Base-by-base conservation (phyloP, 2,113 vertebrate genomes). In the Actinemys pallida region DNA sequence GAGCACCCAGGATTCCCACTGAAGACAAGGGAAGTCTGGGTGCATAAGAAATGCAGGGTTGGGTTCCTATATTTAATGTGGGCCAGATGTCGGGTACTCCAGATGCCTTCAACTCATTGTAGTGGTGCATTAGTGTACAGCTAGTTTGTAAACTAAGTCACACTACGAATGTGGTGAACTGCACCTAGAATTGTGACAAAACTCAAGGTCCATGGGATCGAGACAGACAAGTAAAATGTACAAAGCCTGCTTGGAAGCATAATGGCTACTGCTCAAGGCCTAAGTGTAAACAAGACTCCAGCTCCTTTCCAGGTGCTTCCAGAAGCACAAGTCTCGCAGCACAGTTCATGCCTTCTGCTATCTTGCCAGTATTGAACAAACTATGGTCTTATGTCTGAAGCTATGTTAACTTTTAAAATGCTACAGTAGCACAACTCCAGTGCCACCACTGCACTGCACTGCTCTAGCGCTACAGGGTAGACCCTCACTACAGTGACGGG, bases 211-310 rank as follows among this genome's bases (percentile, higher is more conserved):
- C 53, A 57, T 42, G 8, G 16, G 45, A 16, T 29, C 31, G 27
- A 35, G 72, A 59, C 22, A 14, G 83, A 85, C 39, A 84, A 53
- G 29, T 35, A 52, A 57, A 14, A 9, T 31, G 45, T 53, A 81
- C 22, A 56, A 59, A 76, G 8, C 53, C 81, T 1, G 0, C 31
- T 17, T 31, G 29, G 22, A 62, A 90, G 31, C 19, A 6, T 3
- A 7, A 8, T 0, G 6, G n/a, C 4, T 50, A 27, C 14, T 25
- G 31, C 35, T 16, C 76, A 47, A 25, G 42, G 45, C 45, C 2
- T 13, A 29, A 78, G 75, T 20, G 42, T 45, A 49, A 47, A 49
- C 45, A 47, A 78, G 42, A 16, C 13, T 29, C n/a, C 39, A 29
- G 27, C 57, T 59, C 35, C 62, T n/a, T 69, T 35, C 62, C 17